phyloP scores from a whole-genome alignment of 2,888 invertebrate genomes.

The Ramazzottius varieornatus region DNA sequence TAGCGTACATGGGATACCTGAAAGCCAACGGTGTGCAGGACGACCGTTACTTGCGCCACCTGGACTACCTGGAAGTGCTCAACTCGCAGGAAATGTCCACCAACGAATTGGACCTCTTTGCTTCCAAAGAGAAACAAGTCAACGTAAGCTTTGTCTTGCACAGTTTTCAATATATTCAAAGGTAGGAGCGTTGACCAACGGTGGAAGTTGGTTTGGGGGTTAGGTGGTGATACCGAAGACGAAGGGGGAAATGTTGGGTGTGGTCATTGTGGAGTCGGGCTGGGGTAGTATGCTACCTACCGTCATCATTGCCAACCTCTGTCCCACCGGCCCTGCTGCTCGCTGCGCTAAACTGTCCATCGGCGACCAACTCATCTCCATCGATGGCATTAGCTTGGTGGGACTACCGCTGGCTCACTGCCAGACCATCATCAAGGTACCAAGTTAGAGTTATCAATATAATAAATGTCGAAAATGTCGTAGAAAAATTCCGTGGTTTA shows the following conservation, averaged over 20 bases:
- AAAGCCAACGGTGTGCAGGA: constrained; percentile 99
- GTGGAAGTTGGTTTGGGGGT: too few relatives aligned
- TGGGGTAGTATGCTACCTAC: constrained; percentile 99
- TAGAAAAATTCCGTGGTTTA: too few relatives aligned
- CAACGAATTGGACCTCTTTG: constrained; percentile 93
- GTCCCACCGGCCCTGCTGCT: constrained; percentile 85
- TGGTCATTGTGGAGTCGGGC: constrained; percentile 95
- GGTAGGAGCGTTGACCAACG: too few relatives aligned
- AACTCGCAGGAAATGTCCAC: constrained; percentile 98
- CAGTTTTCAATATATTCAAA: too few relatives aligned
- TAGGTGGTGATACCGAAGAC: constrained; percentile 95
- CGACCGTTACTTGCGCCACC: constrained; percentile 92
- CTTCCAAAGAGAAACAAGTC: constrained; percentile 88
- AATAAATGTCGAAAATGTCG: too few relatives aligned
- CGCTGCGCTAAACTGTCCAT: constrained; percentile 93
- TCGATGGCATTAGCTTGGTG: constrained; percentile 91
- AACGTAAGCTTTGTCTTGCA: constrained; percentile 44
- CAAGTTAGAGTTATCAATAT: too few relatives aligned
- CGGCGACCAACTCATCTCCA: constrained; percentile 69
- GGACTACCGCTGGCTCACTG: constrained; percentile 89
- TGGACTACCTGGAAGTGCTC: constrained; percentile 97
- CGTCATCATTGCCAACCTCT: constrained; percentile 91
- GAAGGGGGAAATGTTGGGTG: constrained; percentile 87
- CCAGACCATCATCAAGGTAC: constrained; percentile 95
- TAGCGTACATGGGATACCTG: constrained; percentile 95